These are phyloP conservation scores for Sesia apiformis DNA, from an alignment of 2,888 invertebrate species.

Conservation along the genomic window DNA sequence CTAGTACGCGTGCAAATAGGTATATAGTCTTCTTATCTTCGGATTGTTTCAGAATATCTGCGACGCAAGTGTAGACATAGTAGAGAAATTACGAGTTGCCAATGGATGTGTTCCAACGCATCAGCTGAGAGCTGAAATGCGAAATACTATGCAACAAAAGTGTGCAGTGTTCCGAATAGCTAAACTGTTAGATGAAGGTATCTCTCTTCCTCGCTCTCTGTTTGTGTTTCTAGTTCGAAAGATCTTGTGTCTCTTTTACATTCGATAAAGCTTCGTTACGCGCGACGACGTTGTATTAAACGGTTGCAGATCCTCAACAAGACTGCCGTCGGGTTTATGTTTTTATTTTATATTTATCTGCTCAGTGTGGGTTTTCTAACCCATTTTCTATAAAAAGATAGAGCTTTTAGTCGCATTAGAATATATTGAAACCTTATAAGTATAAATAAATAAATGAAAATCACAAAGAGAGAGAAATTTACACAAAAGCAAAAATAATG, in stretches of 20 bases:
- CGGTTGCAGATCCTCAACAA: too few species aligned
- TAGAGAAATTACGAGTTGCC: conserved; percentile 85
- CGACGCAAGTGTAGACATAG: conserved; percentile 89
- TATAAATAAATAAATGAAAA: too few species aligned
- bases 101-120: conserved; percentile 85
- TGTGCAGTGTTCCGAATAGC: conserved; percentile 98
- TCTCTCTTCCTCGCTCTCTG: not conserved
- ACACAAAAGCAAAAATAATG: too few species aligned
- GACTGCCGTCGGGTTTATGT: too few species aligned
- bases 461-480: too few species aligned
- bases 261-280: too few species aligned
- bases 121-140: conserved; percentile 89
- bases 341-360: too few species aligned
- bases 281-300: too few species aligned
- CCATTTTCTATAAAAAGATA: too few species aligned
- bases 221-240: not conserved
- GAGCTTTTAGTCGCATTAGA: too few species aligned
- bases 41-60: conserved; percentile 80
- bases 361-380: too few species aligned
- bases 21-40: not conserved
- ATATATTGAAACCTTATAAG: too few species aligned
- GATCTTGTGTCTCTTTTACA: not conserved
- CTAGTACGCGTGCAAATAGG: not conserved
- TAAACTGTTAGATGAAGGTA: conserved; percentile 87
- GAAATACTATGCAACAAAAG: conserved; percentile 95